Conservation (phyloP, 2,113 vertebrate species). For the Ariopsis seemanni region DNA sequence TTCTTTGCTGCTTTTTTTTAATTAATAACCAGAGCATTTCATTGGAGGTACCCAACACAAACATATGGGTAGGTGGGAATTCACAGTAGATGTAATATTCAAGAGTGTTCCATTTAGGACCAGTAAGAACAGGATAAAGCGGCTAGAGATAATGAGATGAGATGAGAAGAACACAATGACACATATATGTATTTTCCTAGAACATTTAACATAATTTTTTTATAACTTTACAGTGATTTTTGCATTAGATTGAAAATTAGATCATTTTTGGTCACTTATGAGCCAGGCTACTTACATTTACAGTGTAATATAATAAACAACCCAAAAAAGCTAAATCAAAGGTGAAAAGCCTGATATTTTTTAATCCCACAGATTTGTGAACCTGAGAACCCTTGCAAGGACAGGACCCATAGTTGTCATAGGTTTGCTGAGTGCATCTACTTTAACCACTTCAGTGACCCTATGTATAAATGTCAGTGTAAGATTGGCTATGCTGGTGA, state of each 20-base stretch:
- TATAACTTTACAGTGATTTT: background rate
- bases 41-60: background rate
- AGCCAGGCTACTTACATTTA: too few species aligned
- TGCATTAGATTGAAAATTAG: background rate
- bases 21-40: background rate
- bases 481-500: conserved; percentile 93
- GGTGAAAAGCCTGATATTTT: background rate
- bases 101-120: background rate
- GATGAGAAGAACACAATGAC: background rate
- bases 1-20: too few species aligned
- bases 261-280: background rate
- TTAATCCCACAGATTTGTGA: conserved; percentile 82
- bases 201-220: background rate
- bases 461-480: conserved; percentile 97
- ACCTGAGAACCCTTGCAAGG: conserved; percentile 92
- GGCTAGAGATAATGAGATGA: too few species aligned
- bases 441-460: conserved; percentile 92
- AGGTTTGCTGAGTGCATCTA: conserved; percentile 89
- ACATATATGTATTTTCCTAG: background rate
- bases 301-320: background rate
- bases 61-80: background rate
- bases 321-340: background rate
- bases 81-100: background rate
- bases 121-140: background rate
- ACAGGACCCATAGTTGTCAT: conserved; percentile 92